Conservation (phyloP, 1,140 invertebrate genomes). For the Aphidius ervi region DNA sequence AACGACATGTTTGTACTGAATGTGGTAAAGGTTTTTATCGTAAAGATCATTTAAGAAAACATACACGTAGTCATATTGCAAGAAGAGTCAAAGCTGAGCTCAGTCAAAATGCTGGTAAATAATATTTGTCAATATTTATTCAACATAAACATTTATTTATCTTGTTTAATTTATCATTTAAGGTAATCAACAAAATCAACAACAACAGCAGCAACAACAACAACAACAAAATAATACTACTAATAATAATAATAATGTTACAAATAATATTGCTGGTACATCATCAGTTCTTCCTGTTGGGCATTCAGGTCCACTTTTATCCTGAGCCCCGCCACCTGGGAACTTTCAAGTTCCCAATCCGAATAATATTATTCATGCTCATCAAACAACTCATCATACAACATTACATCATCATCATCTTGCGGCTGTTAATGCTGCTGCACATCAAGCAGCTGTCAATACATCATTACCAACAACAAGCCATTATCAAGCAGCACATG, state of each 20-base stretch:
- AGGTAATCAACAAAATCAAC: constrained; percentile 48
- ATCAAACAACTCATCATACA: constrained; percentile 39
- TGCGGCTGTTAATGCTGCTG: constrained; percentile 43
- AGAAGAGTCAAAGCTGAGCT: constrained; percentile 78
- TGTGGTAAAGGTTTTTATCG: constrained; percentile 74
- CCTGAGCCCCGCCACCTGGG: constrained; percentile 55
- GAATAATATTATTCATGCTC: constrained; percentile 48
- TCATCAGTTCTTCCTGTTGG: constrained; percentile 48
- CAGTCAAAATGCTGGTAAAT: constrained; percentile 57
- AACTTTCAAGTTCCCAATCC: constrained; percentile 54
- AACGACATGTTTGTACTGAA: constrained; percentile 78
- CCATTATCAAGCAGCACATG: constrained; percentile 46
- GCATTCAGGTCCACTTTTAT: constrained; percentile 49
- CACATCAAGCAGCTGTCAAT: constrained; percentile 44
- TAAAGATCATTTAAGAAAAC: constrained; percentile 60
- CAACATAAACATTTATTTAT: not conserved
- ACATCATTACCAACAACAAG: constrained; percentile 33
- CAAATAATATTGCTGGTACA: constrained; percentile 38
- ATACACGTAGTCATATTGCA: constrained; percentile 77
- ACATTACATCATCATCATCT: constrained; percentile 40
- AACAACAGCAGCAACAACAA: constrained; percentile 24
- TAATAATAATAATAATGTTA: constrained; percentile 34
- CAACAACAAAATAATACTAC: no score
- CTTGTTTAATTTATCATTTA: not conserved
- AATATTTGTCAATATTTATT: not conserved